Percentiles rank a stretch among this genome's conserved stretches.
phyloP scores from a whole-genome alignment of 2,797 vertebrate genomes.

The Enteromius thamalakanensis region DNA sequence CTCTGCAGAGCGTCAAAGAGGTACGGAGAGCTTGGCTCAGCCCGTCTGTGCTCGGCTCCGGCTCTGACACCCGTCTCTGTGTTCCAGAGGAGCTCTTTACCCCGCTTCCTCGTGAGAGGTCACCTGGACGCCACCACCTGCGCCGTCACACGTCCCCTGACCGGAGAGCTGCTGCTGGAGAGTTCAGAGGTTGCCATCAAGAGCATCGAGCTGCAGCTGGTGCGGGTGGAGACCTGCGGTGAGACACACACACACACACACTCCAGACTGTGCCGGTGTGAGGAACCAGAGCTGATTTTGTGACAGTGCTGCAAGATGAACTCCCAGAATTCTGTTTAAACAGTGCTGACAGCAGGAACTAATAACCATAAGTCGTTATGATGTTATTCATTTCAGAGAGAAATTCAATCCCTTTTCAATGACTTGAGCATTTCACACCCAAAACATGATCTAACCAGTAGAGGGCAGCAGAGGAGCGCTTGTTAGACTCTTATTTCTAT shows the following conservation, averaged over 20 bases:
- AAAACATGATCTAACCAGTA: too few relatives aligned
- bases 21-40: constrained; percentile 66
- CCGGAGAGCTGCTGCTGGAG: constrained; percentile 90
- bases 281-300: too few relatives aligned
- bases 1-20: constrained; percentile 90
- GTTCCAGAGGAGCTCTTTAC: constrained; percentile 82
- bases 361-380: too few relatives aligned
- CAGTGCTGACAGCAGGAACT: too few relatives aligned
- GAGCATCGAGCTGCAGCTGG: constrained; percentile 95
- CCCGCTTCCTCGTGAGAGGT: constrained; percentile 90
- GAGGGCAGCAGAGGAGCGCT: too few relatives aligned
- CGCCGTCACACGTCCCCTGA: constrained; percentile 88
- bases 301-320: too few relatives aligned
- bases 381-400: too few relatives aligned
- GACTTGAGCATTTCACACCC: too few relatives aligned
- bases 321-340: too few relatives aligned
- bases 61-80: background rate
- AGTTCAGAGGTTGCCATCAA: constrained; percentile 87
- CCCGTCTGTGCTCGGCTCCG: background rate
- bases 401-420: too few relatives aligned
- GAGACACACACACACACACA: constrained; percentile 56
- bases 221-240: constrained; percentile 97
- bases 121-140: constrained; percentile 91
- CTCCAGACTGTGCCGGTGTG: too few relatives aligned
- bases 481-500: too few relatives aligned